Base-by-base conservation (phyloP, 2,888 invertebrate genomes). In the Tethea ocularis region DNA sequence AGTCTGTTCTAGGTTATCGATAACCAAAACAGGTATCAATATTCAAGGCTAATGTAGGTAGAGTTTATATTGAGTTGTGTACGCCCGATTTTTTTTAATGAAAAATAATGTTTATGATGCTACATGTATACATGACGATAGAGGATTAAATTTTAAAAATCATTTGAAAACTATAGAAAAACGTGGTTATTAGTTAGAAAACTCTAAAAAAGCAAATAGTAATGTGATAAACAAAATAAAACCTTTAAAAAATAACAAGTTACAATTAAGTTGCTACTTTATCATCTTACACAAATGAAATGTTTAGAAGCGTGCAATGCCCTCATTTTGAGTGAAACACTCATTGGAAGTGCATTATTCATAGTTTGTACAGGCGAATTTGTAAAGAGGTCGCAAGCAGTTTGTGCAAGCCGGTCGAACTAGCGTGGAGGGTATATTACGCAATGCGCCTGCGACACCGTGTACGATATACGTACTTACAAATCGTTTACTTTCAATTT, bases 381-480 rank as follows among this genome's bases (percentile, higher is more conserved):
- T 7, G 54, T 13, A 55, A 55, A 38, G 36, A 55, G 55, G 55
- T 29, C 55, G 55, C 20, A 55, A 10, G 17, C 20, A 46, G n/a
- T n/a, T n/a, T 20, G 17, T 46, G 46, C 46, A 46, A 46, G 64
- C 64, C 60, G 62, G 63, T 61, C 68, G 38, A 56, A 62, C 64
- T 36, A 57, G 67, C n/a, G 60, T 20, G 20, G 6, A 3, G 46
- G 36, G n/a, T n/a, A n/a, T 26, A 55, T 71, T 77, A 66, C 72
- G 74, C 69, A 80, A 81, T 67, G 64, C 65, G 66, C 66, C 67
- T 68, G 76, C 72, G 77, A 68, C 69, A 68, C 71, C 64, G 66
- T 70, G 67, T 59, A 63, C 62, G 55, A 60, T 10, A 60, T 10
- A 17, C 15, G n/a, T 46, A 38, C n/a, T n/a, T 46, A 46, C 38